Base-by-base conservation (phyloP, 2,113 vertebrate genomes). In the Oreotrochilus melanogaster region DNA sequence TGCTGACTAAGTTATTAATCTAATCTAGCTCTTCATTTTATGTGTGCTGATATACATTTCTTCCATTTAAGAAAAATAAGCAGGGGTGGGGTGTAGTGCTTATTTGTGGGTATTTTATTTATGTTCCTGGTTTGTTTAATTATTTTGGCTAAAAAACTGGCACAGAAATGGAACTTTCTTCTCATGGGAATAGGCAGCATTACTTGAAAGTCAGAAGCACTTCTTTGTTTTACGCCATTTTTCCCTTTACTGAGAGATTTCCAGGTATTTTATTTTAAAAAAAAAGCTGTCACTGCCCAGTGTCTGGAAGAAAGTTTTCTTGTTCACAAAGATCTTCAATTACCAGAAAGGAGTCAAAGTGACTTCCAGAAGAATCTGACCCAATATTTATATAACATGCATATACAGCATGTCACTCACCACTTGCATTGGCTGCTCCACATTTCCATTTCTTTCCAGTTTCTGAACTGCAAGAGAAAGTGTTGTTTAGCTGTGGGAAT, bases 401-500 rank as follows among this genome's bases (percentile, higher is more conserved):
- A 88, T 27, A 84, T 91, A 96, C 78, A 90, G 74, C 80, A 88
- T n/a, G 71, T 85, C 92, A 95, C 65, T 90, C 79, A 78, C 33
- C 89, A 74, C 78, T 91, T 66, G 42, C 16, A 4, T 9, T 56
- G 71, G n/a, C 85, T 72, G 45, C 58, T 89, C 67, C 78, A 86
- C 88, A 81, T 95, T 89, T 67, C 50, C 4, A 14, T 12, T 87
- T 79, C 82, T 86, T 76, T 39, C 82, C 93, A 83, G 51, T 58
- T 70, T 28, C 84, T 85, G 58, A 94, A 88, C 64, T 93, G 2
- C 88, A 73, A 97, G 45, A 97, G 76, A 96, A 95, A 95, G 67
- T 33, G 71, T 69, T 95, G 78, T 65, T 97, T 93, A 93, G 64
- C 86, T n/a, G 74, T 31, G 58, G 50, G 83, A 92, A 30, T 81